These are phyloP conservation scores for Peromyscus nudipes DNA, from an alignment of 2,797 vertebrate species.

Conservation along the genomic window DNA sequence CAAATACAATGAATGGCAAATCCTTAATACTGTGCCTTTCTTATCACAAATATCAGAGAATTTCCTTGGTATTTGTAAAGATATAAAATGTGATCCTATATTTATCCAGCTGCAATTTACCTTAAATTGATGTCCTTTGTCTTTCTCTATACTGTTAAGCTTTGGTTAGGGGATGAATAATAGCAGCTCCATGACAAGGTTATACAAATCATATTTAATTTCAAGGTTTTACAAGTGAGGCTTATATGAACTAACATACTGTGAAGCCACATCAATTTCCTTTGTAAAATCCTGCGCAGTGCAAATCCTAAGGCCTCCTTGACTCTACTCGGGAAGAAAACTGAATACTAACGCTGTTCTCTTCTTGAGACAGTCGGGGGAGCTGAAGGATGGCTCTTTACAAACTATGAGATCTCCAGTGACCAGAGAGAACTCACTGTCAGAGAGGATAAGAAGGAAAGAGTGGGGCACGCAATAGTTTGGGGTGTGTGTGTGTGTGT, in stretches of 20 bases:
- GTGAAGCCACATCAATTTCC: background rate
- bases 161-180: constrained; percentile 64
- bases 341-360: background rate
- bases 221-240: constrained; percentile 49
- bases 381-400: background rate
- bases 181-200: background rate
- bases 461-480: background rate
- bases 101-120: constrained; percentile 83
- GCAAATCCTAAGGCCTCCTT: constrained; percentile 34
- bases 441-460: background rate
- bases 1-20: constrained; percentile 71
- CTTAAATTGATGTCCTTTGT: constrained; percentile 85
- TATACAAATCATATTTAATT: constrained; percentile 60
- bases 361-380: background rate
- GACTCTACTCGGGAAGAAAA: background rate
- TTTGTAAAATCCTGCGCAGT: constrained; percentile 21
- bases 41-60: constrained; percentile 79
- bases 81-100: constrained; percentile 82
- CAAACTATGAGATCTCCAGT: background rate
- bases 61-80: constrained; percentile 82
- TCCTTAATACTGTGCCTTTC: constrained; percentile 74
- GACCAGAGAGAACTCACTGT: background rate
- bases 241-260: constrained; percentile 53
- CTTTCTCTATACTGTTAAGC: constrained; percentile 65
- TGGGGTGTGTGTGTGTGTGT: background rate